Evolutionary conservation across 2,113 vertebrate species (phyloP).

Genomic region (Syngnathoides biaculeatus): DNA sequence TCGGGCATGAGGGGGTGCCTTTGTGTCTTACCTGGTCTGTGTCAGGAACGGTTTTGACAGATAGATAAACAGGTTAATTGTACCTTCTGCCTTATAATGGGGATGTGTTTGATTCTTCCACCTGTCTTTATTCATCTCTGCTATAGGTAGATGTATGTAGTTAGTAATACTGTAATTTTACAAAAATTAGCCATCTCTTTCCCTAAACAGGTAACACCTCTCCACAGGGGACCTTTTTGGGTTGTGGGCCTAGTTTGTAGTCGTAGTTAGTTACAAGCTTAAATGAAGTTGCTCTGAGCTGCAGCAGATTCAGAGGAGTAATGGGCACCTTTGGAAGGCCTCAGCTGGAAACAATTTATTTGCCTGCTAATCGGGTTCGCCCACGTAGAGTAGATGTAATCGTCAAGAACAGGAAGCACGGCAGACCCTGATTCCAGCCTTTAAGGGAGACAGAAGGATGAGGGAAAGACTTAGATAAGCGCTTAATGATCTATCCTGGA

Average conservation of each 20-base stretch:
- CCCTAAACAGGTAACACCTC: neutral
- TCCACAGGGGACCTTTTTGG: neutral
- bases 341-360: slow-evolving; percentile 35
- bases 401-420: slow-evolving; percentile 39
- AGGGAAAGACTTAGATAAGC: slow-evolving; percentile 11
- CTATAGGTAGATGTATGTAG: too few species aligned
- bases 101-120: too few species aligned
- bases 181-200: neutral
- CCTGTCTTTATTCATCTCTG: too few species aligned
- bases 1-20: too few species aligned
- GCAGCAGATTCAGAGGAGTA: slow-evolving; percentile 23
- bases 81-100: too few species aligned
- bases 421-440: slow-evolving; percentile 24
- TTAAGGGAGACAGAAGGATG: slow-evolving; percentile 1
- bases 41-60: too few species aligned
- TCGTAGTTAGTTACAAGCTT: neutral
- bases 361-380: slow-evolving; percentile 35
- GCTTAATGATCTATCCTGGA: slow-evolving; percentile 26
- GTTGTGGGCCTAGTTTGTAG: neutral
- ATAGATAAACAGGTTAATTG: too few species aligned
- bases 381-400: slow-evolving; percentile 32
- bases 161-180: too few species aligned
- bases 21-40: too few species aligned
- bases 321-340: slow-evolving; percentile 40
- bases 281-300: slow-evolving; percentile 19